A percentile compares a stretch with the other conserved stretches of the same genome.
These are phyloP conservation scores for Zygogramma bicolorata DNA, from an alignment of 2,888 invertebrate genomes.

Conservation along the genomic window DNA sequence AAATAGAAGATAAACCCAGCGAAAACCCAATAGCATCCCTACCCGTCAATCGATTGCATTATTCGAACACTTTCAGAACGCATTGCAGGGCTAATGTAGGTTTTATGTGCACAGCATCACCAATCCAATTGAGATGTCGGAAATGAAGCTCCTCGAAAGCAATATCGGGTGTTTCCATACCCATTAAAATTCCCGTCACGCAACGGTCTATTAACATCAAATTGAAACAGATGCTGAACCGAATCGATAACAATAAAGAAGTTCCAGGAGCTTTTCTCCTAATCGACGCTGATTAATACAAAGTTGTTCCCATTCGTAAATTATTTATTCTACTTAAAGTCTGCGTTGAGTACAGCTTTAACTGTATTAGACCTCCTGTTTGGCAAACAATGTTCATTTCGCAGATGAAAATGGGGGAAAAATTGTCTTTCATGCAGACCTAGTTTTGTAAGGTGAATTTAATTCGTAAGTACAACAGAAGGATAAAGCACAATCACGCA, in stretches of 20 bases:
- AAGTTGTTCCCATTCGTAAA: slow-evolving; percentile 26
- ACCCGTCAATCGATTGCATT: not conserved
- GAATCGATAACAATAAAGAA: slow-evolving; percentile 46
- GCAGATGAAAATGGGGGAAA: not conserved
- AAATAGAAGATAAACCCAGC: not conserved
- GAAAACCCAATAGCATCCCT: not conserved
- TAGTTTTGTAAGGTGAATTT: not conserved
- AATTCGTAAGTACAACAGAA: not conserved
- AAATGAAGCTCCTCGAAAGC: not conserved
- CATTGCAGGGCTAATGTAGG: not conserved
- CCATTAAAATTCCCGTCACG: slow-evolving; percentile 42
- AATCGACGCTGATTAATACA: slow-evolving; percentile 47
- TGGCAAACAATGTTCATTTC: not conserved
- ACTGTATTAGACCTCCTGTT: not conserved
- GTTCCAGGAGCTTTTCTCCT: slow-evolving; percentile 39
- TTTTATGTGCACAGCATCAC: slow-evolving; percentile 3
- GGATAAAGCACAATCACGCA: not conserved
- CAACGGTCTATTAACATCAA: slow-evolving; percentile 42
- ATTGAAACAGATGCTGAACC: slow-evolving; percentile 42
- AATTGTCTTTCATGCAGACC: not conserved
- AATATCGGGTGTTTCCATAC: not conserved
- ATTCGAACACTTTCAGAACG: not conserved
- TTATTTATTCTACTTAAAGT: not conserved
- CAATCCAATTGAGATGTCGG: not conserved
- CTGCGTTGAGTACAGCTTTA: not conserved